Evolutionary conservation across 1,140 invertebrate genomes (phyloP), one percentile per base, ranked within the genome.

Genomic region (Pteromalus puparum): DNA sequence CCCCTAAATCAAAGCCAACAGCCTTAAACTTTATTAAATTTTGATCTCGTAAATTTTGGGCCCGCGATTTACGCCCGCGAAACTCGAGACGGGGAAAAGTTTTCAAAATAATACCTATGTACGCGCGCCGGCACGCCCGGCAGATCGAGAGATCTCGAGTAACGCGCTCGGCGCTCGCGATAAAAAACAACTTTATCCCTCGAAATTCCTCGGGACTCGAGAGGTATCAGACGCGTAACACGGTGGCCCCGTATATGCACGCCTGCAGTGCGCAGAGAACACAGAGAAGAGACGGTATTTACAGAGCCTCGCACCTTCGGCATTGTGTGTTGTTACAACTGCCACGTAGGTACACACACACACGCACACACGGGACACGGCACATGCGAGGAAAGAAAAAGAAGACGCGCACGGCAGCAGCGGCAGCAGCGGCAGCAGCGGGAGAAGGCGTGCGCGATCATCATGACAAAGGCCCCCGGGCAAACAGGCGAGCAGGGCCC

Each of bases 381-480:
- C 24, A 10, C 24, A 6, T 10, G 53, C 65, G 65, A 34, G 4
- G 28, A n/a, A 73, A 9, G 24, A 53, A 80, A 68, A 38, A 38
- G 18, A n/a, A 61, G 30, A 75, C 42, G 5, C 13, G 28, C 72
- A 42, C 38, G 26, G 15, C n/a, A 53, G 48, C 46, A 70, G 15
- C 46, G 13, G 72, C 26, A 48, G 46, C 42, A 70, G 15, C 34
- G 88, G 73, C 34, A 42, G 70, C 87, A 42, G 38, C 48, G 18
- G 87, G 87, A 86, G 88, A 74, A 79, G 86, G 90, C 90, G 90
- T 90, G 83, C 88, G 88, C 89, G 89, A 91, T 92, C 90, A 90
- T 90, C 91, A 90, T 90, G 90, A 92, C 91, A 92, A 92, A 92
- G 91, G 89, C 88, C 67, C 87, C 80, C 89, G 88, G 88, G 89